Base-by-base conservation (phyloP, 1,140 invertebrate species). In the Caerostris extrusa region DNA sequence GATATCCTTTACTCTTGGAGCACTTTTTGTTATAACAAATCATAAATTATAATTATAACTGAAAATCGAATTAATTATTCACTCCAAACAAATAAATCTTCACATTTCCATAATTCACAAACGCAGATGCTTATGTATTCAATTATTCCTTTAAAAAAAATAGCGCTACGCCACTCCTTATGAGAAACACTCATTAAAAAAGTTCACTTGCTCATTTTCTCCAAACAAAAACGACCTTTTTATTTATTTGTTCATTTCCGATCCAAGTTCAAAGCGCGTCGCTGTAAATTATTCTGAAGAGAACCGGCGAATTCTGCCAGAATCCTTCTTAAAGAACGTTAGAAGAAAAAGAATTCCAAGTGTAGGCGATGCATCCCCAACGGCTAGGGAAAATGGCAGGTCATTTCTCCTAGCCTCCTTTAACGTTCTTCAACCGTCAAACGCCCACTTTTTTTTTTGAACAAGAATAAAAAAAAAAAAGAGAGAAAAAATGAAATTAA, bases 391-490 rank as follows among this genome's bases (percentile, higher is more conserved):
- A n/a, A n/a, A n/a, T n/a, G 14, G 82, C 34, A 19, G 56, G 53
- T 83, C 82, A 83, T 19, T 83, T 58, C 69, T 77, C 69, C 34
- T 34, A 77, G 69, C 69, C 82, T 83, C 53, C 53, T 58, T 56
- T 14, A 56, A 56, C 81, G 53, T 83, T 83, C 81, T 83, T 83
- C 82, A 83, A 83, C 82, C 82, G 82, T 83, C 82, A 3, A 56
- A 83, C 82, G 53, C 82, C 82, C 82, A 83, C 82, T 56, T 53
- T 57, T n/a, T n/a, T n/a, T n/a, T 4, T 58, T 17, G 55, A 83
- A 57, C 53, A 17, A 83, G 53, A 7, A 10, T 6, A 6, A 83
- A 83, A 57, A 83, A 83, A 53, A 57, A 83, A 14, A 4, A 83
- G 57, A 57, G 14, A 2, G 56, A 83, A 56, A 57, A 57, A 57